Percentiles rank a stretch among this genome's conserved stretches.
phyloP scores from a whole-genome alignment of 2,113 vertebrate species.

The Ellobius talpinus region DNA sequence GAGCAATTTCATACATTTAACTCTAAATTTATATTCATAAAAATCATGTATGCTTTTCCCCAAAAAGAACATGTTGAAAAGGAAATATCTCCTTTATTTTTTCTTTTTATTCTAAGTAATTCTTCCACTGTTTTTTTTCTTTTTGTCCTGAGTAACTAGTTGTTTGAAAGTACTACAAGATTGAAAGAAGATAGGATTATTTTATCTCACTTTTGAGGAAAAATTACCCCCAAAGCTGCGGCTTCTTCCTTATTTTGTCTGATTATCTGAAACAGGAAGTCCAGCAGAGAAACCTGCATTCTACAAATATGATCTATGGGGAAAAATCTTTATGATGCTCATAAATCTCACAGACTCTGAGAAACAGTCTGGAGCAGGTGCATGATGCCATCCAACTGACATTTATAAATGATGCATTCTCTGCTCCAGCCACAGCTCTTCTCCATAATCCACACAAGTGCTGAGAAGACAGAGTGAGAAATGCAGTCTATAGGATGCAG shows the following conservation, averaged over 20 bases:
- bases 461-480: conserved; percentile 78
- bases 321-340: conserved; percentile 61
- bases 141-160: conserved; percentile 25
- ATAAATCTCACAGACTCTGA: conserved; percentile 78
- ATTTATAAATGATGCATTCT: conserved; percentile 85
- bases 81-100: neutral
- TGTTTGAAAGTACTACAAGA: neutral
- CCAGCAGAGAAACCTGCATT: conserved; percentile 28
- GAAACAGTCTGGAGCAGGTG: conserved; percentile 70
- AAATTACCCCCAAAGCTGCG: neutral
- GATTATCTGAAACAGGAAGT: conserved; percentile 42
- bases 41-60: neutral
- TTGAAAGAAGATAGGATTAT: neutral
- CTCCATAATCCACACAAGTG: conserved; percentile 86
- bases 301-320: conserved; percentile 68
- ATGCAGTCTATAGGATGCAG: neutral
- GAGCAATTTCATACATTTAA: conserved; percentile 30
- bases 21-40: conserved; percentile 49
- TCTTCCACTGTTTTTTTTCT: neutral
- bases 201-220: neutral
- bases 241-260: conserved; percentile 37
- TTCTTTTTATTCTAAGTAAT: neutral
- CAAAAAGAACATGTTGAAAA: conserved; percentile 15
- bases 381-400: conserved; percentile 70
- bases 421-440: conserved; percentile 77